These are phyloP conservation scores for Metopolophium dirhodum DNA, from an alignment of 1,140 invertebrate species.

Conservation along the genomic window DNA sequence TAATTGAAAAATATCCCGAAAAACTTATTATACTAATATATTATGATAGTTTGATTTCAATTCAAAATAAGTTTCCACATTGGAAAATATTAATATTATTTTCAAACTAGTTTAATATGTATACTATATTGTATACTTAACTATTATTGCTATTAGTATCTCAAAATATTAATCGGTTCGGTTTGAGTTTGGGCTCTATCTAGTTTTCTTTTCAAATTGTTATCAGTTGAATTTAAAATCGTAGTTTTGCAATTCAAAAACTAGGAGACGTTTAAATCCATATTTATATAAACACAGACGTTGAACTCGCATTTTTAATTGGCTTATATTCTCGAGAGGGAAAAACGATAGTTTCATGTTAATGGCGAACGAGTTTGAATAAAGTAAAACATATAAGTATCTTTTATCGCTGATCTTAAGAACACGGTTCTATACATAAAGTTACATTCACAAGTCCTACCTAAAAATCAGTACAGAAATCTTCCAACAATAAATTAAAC, in stretches of 20 bases:
- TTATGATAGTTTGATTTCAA: not conserved
- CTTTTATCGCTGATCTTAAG: not conserved
- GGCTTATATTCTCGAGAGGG: not conserved
- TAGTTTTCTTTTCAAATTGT: not conserved
- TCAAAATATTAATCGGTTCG: not conserved
- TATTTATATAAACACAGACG: not conserved
- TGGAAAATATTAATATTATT: not conserved
- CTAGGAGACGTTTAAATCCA: not conserved
- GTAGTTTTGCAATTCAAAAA: not conserved
- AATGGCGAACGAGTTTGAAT: not conserved
- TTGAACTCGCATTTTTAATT: not conserved
- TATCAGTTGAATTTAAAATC: not conserved
- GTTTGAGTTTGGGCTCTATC: not conserved
- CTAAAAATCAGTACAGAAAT: not conserved
- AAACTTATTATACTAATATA: not conserved
- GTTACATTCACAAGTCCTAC: not conserved
- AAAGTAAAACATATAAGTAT: not conserved
- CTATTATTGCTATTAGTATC: not conserved
- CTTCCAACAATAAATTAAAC: not conserved
- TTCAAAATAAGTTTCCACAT: not conserved
- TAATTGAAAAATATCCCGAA: not conserved
- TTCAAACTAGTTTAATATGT: not conserved
- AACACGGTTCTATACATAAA: not conserved
- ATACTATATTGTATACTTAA: not conserved
- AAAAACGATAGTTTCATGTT: not conserved